phyloP scores from a whole-genome alignment of 2,888 invertebrate species.

The Trichopria drosophilae region DNA sequence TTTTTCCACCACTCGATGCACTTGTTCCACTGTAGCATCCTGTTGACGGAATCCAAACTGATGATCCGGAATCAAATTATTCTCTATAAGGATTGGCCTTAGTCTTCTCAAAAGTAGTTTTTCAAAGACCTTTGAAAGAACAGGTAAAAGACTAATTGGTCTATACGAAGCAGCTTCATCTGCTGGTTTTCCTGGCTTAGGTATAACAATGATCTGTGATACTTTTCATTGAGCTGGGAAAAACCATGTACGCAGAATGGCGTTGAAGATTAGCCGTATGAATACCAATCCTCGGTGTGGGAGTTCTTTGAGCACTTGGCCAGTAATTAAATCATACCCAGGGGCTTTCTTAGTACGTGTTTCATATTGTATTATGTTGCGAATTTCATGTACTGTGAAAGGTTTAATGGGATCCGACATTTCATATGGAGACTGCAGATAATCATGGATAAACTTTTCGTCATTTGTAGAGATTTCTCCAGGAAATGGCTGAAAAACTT shows the following conservation, averaged over 20 bases:
- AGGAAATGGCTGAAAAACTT: slow-evolving; percentile 34
- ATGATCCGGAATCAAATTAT: background rate
- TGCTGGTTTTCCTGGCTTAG: slow-evolving; percentile 25
- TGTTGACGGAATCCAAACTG: background rate
- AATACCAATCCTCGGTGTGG: background rate
- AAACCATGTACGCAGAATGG: background rate
- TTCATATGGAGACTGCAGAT: no score
- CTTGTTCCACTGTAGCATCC: background rate
- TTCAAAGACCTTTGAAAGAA: background rate
- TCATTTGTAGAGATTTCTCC: background rate
- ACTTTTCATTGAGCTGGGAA: slow-evolving; percentile 23
- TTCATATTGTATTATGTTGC: no score
- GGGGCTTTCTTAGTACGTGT: background rate
- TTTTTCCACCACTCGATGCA: background rate
- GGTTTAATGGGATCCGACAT: no score
- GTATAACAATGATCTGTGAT: slow-evolving; percentile 26
- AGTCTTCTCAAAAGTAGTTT: background rate
- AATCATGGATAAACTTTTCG: background rate
- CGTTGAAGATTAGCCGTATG: background rate
- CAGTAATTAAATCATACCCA: background rate
- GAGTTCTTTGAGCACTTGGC: background rate
- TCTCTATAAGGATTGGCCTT: background rate
- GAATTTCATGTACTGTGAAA: no score
- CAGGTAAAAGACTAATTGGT: slow-evolving; percentile 30
- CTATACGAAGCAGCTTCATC: slow-evolving; percentile 24